Evolutionary conservation across 2,797 vertebrate genomes (phyloP).

Genomic region (Stomatorhinus walkeri): DNA sequence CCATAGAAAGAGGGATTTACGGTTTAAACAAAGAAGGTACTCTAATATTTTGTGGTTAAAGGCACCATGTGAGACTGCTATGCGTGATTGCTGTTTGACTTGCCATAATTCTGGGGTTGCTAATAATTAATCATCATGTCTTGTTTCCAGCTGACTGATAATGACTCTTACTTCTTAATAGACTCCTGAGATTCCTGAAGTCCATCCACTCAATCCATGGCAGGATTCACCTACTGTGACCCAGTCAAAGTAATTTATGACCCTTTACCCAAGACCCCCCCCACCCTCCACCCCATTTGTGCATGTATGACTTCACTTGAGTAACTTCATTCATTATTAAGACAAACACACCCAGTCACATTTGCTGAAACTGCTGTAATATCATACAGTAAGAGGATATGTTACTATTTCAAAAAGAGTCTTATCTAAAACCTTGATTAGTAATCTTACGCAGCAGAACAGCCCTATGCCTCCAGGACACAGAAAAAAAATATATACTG

Average conservation of each 20-base stretch:
- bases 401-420: not conserved
- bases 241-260: slow-evolving; percentile 14
- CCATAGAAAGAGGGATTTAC: not conserved
- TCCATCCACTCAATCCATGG: slow-evolving; percentile 7
- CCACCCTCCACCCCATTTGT: not conserved
- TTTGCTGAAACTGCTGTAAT: not conserved
- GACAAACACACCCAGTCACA: not conserved
- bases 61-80: not conserved
- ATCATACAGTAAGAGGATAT: not conserved
- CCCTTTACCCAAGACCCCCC: not conserved
- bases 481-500: not conserved
- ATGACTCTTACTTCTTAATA: not conserved
- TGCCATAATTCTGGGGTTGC: not conserved
- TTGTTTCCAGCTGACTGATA: slow-evolving; percentile 3
- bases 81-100: not conserved
- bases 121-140: slow-evolving; percentile 5
- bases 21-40: not conserved
- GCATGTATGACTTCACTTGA: not conserved
- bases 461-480: not conserved
- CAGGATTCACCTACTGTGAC: slow-evolving; percentile 7
- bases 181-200: not conserved
- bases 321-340: slow-evolving; percentile 2
- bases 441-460: not conserved
- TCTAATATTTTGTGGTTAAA: not conserved
- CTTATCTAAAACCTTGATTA: not conserved